Base-by-base conservation (phyloP, 2,888 invertebrate species). In the Hylaea fasciaria region DNA sequence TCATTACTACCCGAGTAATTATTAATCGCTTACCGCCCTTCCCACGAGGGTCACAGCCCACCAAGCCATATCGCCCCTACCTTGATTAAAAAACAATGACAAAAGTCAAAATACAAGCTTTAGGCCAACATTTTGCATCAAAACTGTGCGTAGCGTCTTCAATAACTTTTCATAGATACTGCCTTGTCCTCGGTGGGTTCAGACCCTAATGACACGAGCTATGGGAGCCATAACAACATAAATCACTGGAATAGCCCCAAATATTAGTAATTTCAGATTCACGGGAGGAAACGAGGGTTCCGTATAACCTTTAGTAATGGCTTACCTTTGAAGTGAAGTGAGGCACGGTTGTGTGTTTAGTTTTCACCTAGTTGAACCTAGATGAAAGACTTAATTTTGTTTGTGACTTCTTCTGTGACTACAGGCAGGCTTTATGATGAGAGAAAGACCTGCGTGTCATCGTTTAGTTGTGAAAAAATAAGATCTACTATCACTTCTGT, bases 241-340 rank as follows among this genome's bases (percentile, higher is more conserved):
- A 87, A 87, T 88, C 87, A 87, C 71, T 57, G 72, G 71, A 83
- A 87, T 80, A 72, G 78, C 77, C 77, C 71, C 61, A 82, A 86
- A 87, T 86, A 82, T 78, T 78, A 78, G 81, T 85, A 80, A 85
- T 86, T 85, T 80, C 66, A 72, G 68, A 65, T 65, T 60, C 46
- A 62, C 58, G 57, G 22, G 62, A 57, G 55, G 45, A 62, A 62
- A 54, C 67, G 63, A 64, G 53, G 59, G 61, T 17, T 41, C 43
- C 17, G 14, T 64, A 3, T 11, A 51, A 16, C 57, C 43, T 49
- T 46, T 47, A 14, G 39, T 44, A 59, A 54, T 59, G 56, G 51
- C 14, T 13, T 40, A n/a, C 11, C 1, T 0, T 11, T 28, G n/a
- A 28, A 45, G 22, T 44, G 22, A 22, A 22, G n/a, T n/a, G n/a